Base-by-base conservation (phyloP, 2,797 vertebrate species). In the Arremon brunneinucha region DNA sequence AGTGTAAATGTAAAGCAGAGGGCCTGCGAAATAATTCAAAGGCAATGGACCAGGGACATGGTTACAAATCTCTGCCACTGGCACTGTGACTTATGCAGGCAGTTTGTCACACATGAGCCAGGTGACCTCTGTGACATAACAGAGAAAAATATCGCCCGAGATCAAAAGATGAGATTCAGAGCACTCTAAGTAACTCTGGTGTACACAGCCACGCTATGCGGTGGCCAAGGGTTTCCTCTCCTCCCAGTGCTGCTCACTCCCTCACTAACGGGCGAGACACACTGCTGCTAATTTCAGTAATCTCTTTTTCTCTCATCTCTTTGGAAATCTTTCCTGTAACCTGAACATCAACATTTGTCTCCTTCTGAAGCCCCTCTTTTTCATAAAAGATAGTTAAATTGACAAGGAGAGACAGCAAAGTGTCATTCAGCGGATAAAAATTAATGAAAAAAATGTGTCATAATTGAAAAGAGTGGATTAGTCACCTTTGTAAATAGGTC, bases 11-110 rank as follows among this genome's bases (percentile, higher is more conserved):
- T 98, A 98, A 98, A 98, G 98, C 97, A 97, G 97, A 95, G 96
- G 97, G 96, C 97, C 98, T 97, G 98, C 34, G 97, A 98, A 99
- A 99, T 99, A 99, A 99, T 99, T 99, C 98, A 99, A 99, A 99
- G 98, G 98, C 98, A 99, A 98, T 99, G 98, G 98, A 99, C 98
- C 99, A 99, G 98, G 98, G 98, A 99, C 98, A 98, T 96, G 97
- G 98, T 99, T 98, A 99, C 99, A 99, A 99, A 99, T 99, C 99
- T 99, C 98, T 98, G 98, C 98, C 98, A 98, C 97, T 97, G 97
- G 98, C 97, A 97, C 98, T 97, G 98, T 98, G 98, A 98, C 98
- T 98, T 98, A 98, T 98, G 98, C 97, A 96, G 97, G 98, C 98
- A 98, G 98, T 99, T 98, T 99, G 98, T 99, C 99, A 99, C 98